A percentile compares a stretch with the other conserved stretches of the same genome.
Evolutionary conservation across 1,140 invertebrate species (phyloP).

Genomic region (Drosophila elegans): DNA sequence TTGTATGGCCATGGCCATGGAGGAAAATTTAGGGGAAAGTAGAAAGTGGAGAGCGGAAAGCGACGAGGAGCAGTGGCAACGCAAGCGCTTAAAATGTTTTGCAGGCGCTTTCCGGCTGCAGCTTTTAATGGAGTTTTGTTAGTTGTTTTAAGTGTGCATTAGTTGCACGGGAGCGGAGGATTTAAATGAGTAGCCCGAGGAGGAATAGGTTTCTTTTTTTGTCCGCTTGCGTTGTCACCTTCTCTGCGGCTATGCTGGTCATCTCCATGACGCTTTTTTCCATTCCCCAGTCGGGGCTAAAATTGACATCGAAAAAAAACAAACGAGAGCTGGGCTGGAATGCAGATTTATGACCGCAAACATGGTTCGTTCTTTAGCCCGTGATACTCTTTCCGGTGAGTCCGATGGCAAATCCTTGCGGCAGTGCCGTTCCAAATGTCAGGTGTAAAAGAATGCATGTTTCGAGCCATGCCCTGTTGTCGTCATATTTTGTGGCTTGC

Average conservation of each 20-base stretch:
- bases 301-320: conserved; percentile 39
- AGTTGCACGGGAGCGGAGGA: conserved; percentile 47
- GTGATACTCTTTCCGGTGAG: conserved; percentile 1
- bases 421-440: not conserved
- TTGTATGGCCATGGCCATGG: conserved; percentile 13
- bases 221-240: conserved; percentile 38
- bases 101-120: conserved; percentile 71
- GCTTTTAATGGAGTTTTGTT: conserved; percentile 82
- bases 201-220: conserved; percentile 23
- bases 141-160: conserved; percentile 80
- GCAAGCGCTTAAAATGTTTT: conserved; percentile 79
- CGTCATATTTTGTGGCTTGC: conserved; percentile 70
- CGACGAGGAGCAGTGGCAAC: conserved; percentile 43
- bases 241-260: conserved; percentile 33
- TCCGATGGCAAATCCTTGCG: not conserved
- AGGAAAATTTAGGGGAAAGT: not conserved
- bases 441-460: conserved; percentile 9
- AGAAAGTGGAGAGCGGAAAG: not conserved
- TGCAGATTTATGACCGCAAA: conserved; percentile 36
- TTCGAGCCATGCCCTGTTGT: conserved; percentile 28
- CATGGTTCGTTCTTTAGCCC: conserved; percentile 19
- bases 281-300: conserved; percentile 17
- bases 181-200: conserved; percentile 55
- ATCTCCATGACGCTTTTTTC: conserved; percentile 39
- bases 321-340: conserved; percentile 5